Evolutionary conservation across 2,888 invertebrate genomes (phyloP).

Genomic region (Diarsia rubi): DNA sequence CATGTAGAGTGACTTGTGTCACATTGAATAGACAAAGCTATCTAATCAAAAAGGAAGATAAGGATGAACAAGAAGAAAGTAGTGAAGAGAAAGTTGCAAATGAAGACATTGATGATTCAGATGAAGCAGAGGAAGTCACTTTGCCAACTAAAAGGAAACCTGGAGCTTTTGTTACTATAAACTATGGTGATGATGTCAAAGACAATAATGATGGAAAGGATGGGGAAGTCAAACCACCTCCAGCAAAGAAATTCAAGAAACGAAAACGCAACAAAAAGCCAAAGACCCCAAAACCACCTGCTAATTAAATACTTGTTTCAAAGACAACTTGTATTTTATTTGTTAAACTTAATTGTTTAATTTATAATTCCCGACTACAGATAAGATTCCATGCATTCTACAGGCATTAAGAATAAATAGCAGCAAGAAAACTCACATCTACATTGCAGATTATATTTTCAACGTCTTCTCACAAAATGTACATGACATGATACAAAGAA

Average conservation of each 20-base stretch:
- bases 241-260: slow-evolving; percentile 82
- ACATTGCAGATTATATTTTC: slow-evolving; percentile 84
- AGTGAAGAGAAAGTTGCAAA: slow-evolving; percentile 63
- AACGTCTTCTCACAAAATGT: slow-evolving; percentile 81
- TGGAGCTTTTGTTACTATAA: slow-evolving; percentile 85
- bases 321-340: slow-evolving; percentile 39
- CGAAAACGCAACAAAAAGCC: slow-evolving; percentile 81
- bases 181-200: slow-evolving; percentile 79
- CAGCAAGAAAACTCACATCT: slow-evolving; percentile 75
- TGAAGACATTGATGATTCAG: slow-evolving; percentile 73
- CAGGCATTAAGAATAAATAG: slow-evolving; percentile 44
- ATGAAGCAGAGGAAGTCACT: slow-evolving; percentile 67
- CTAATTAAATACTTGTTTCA: slow-evolving; percentile 50
- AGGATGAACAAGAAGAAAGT: slow-evolving; percentile 69
- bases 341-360: slow-evolving; percentile 40
- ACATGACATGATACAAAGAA: slow-evolving; percentile 81
- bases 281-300: slow-evolving; percentile 65
- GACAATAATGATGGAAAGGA: slow-evolving; percentile 69
- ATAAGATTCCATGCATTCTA: slow-evolving; percentile 37
- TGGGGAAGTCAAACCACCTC: slow-evolving; percentile 69
- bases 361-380: slow-evolving; percentile 15
- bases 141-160: slow-evolving; percentile 78
- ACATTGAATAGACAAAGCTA: slow-evolving; percentile 89
- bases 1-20: slow-evolving; percentile 94
- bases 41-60: slow-evolving; percentile 84